phyloP scores from a whole-genome alignment of 2,113 vertebrate genomes.

The Phalacrocorax pelagicus region DNA sequence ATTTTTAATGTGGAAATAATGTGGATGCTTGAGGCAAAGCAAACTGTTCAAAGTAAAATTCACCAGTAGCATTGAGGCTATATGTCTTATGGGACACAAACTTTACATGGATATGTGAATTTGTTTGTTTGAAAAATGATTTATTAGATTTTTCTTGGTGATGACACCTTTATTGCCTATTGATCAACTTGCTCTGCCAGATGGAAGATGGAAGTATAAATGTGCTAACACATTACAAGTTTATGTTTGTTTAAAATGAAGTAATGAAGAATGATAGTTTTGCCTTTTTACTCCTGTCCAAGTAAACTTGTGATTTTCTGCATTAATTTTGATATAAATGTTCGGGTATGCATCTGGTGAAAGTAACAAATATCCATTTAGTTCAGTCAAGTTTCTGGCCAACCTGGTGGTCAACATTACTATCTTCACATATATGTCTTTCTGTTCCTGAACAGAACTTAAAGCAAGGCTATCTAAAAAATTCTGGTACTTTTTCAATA shows the following conservation, averaged over 20 bases:
- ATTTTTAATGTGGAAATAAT: not conserved
- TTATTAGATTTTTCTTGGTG: not conserved
- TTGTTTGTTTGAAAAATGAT: not conserved
- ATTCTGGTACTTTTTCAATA: not conserved
- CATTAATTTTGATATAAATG: not conserved
- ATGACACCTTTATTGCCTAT: not conserved
- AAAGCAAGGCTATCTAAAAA: not conserved
- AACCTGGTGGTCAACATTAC: not conserved
- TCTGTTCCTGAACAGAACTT: not conserved
- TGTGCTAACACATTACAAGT: not conserved
- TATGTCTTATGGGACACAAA: not conserved
- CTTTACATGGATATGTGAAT: not conserved
- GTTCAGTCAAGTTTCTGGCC: not conserved
- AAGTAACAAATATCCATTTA: not conserved
- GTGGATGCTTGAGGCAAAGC: not conserved
- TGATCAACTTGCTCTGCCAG: not conserved
- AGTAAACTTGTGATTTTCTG: not conserved
- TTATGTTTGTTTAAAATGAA: not conserved
- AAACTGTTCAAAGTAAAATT: not conserved
- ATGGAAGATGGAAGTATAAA: not conserved
- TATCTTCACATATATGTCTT: not conserved
- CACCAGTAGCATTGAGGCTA: not conserved
- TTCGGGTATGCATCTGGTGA: not conserved
- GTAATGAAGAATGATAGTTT: not conserved
- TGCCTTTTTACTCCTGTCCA: not conserved